Evolutionary conservation across 2,113 vertebrate species (phyloP).

Genomic region (Apteryx owenii): DNA sequence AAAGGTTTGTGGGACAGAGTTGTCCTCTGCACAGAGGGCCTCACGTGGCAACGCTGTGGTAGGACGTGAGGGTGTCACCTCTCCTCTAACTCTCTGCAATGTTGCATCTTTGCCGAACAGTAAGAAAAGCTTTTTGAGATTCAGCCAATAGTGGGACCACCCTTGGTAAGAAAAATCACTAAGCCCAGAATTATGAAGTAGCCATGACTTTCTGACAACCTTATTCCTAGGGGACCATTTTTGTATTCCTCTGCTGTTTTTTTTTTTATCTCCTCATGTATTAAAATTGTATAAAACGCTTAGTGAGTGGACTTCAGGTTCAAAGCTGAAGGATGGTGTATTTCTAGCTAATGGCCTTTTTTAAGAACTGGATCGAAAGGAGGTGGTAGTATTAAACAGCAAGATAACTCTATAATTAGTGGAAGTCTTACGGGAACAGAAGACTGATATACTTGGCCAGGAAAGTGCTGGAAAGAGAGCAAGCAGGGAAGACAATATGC

Average conservation of each 20-base stretch:
- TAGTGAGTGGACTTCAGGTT: constrained; percentile 54
- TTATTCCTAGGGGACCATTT: constrained; percentile 43
- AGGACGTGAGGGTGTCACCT: not conserved
- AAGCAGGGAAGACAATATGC: not conserved
- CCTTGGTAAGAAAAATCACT: constrained; percentile 61
- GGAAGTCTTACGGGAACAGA: constrained; percentile 18
- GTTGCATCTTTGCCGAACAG: not conserved
- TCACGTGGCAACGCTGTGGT: not conserved
- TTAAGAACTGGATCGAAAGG: constrained; percentile 9
- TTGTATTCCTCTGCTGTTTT: constrained; percentile 53
- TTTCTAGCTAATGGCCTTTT: constrained; percentile 57
- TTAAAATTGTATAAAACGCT: constrained; percentile 64
- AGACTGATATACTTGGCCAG: not conserved
- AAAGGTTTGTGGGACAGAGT: not conserved
- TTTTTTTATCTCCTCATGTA: constrained; percentile 51
- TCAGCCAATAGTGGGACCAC: constrained; percentile 31
- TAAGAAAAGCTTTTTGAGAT: constrained; percentile 10
- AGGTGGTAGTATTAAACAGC: constrained; percentile 34
- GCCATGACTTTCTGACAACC: constrained; percentile 59
- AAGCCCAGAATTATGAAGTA: constrained; percentile 58
- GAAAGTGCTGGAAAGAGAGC: constrained; percentile 32
- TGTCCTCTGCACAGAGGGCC: not conserved
- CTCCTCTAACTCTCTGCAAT: not conserved
- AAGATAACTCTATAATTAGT: constrained; percentile 66
- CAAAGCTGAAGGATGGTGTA: constrained; percentile 61